Evolutionary conservation across 2,888 invertebrate species (phyloP).

Genomic region (Eupithecia subumbrata): DNA sequence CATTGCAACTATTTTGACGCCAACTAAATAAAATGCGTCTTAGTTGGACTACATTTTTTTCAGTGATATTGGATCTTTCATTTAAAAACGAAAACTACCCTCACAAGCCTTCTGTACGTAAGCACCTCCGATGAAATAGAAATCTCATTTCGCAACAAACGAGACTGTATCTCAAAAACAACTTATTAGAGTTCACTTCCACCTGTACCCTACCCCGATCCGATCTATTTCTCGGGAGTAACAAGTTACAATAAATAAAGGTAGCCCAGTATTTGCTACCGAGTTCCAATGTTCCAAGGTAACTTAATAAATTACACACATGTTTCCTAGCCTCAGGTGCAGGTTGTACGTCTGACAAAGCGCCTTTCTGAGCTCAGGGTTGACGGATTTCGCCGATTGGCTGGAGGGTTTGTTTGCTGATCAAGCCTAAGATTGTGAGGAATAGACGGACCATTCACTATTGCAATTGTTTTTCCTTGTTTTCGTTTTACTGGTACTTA

Average conservation of each 20-base stretch:
- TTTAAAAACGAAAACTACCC: neutral
- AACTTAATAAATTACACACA: conserved; percentile 65
- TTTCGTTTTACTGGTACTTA: neutral
- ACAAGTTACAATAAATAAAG: conserved; percentile 35
- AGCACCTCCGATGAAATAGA: conserved; percentile 9
- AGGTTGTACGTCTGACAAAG: conserved; percentile 64
- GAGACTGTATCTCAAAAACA: conserved; percentile 5
- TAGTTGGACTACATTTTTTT: no score
- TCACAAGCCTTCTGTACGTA: neutral
- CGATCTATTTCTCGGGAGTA: conserved; percentile 22
- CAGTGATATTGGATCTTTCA: neutral
- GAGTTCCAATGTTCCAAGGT: conserved; percentile 33
- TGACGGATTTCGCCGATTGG: conserved; percentile 30
- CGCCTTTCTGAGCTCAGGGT: conserved; percentile 38
- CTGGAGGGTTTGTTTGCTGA: conserved; percentile 6
- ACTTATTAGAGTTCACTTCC: conserved; percentile 16
- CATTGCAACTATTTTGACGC: no score
- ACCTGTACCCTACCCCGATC: conserved; percentile 23
- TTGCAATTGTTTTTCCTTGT: neutral
- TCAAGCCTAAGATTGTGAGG: conserved; percentile 4
- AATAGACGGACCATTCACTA: neutral
- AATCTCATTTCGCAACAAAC: conserved; percentile 13
- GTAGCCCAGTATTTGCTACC: conserved; percentile 32
- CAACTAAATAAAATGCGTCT: no score
- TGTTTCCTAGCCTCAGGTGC: conserved; percentile 68